phyloP scores from a whole-genome alignment of 2,113 vertebrate genomes.

The Agapornis roseicollis region DNA sequence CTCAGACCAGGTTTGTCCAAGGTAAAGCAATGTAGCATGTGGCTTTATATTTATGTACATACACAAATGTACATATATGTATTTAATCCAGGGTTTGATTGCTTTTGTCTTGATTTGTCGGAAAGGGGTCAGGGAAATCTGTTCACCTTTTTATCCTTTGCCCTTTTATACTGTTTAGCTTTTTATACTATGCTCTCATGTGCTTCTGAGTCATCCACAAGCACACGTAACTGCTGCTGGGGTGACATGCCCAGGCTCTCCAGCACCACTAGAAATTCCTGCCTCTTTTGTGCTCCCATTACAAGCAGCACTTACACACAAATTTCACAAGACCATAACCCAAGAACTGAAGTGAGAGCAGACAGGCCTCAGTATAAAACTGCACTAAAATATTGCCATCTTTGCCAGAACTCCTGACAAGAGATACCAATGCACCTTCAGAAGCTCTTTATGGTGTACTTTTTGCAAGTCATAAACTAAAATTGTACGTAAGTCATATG shows the following conservation, averaged over 20 bases:
- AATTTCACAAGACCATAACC: not conserved
- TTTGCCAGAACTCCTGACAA: not conserved
- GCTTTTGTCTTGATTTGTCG: not conserved
- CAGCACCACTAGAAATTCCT: not conserved
- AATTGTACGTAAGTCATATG: not conserved
- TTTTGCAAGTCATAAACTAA: not conserved
- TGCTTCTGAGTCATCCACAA: not conserved
- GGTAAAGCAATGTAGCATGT: not conserved
- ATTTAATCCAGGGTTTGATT: not conserved
- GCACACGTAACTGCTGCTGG: not conserved
- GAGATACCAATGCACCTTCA: fast-evolving
- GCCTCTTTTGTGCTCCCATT: not conserved
- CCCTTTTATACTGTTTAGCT: not conserved
- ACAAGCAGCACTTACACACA: not conserved
- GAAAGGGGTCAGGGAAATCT: not conserved
- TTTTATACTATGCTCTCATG: not conserved
- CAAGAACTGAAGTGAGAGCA: not conserved
- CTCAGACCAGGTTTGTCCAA: not conserved
- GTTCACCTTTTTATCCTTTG: not conserved
- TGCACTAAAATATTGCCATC: not conserved
- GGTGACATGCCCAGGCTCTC: not conserved
- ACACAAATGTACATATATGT: not conserved
- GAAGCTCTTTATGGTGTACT: not conserved
- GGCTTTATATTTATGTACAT: fast-evolving
- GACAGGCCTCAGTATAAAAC: not conserved